Base-by-base conservation (phyloP, 2,888 invertebrate genomes). In the Torymus aiolomorphi region DNA sequence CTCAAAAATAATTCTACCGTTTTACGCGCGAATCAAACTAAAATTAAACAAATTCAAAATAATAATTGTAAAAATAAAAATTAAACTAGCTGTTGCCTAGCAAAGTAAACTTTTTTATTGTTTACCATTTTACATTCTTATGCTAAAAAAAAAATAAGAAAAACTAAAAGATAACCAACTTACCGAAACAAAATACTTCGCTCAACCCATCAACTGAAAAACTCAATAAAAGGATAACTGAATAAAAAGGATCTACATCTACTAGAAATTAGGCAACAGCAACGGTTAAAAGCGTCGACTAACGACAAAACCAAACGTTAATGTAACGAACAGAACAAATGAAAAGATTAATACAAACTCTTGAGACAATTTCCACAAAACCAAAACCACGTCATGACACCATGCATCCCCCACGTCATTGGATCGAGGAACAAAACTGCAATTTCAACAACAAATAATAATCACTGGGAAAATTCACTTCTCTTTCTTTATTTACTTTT, bases 321-420 rank as follows among this genome's bases (percentile, higher is more conserved):
- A 81, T 71, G 8, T 54, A 81, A 80, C 54, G 13, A 81, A 80
- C 51, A 62, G 14, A 81, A 78, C 49, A 71, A 76, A 78, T 57
- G 20, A 79, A 77, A 76, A 70, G 24, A 70, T 73, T 74, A 80
- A 76, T 82, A 80, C 77, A 54, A 82, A 80, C 80, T 74, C 65
- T 82, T 77, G 24, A 82, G 75, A 80, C 80, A 80, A 77, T 5
- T 80, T 77, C 67, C 80, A 78, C 77, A 82, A 62, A 82, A 80
- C 77, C 74, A 80, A 76, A 81, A 81, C 80, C 78, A 81, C 20
- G 81, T 76, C 62, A 79, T 76, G 77, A 80, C 77, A 82, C 76
- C 80, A 80, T 80, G 80, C 79, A 80, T 80, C 63, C 66, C 73
- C 77, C 76, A 82, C 8, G 69, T 80, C 62, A 82, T 77, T 71